Conservation (phyloP, 2,113 vertebrate genomes). For the Centropus unirufus region DNA sequence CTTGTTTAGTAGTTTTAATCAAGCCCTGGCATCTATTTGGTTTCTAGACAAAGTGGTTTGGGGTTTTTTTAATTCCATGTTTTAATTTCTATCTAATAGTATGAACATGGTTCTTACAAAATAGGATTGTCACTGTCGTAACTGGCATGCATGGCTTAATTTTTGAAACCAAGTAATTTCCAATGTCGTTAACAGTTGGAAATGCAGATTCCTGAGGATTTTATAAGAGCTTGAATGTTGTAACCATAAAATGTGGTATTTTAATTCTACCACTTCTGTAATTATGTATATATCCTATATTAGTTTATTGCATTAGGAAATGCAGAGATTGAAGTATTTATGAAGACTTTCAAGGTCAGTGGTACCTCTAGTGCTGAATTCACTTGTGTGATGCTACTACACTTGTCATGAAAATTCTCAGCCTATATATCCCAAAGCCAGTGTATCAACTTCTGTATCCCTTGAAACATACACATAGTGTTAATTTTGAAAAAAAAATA, state of each 20-base stretch:
- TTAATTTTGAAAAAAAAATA: neutral
- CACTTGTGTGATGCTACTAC: neutral
- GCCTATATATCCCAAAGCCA: neutral
- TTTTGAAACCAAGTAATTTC: neutral
- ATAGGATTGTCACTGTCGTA: neutral
- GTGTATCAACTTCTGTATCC: too few relatives aligned
- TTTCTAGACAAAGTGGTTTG: neutral
- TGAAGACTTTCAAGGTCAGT: neutral
- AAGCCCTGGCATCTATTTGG: accelerated
- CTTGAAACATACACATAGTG: neutral
- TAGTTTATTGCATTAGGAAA: neutral
- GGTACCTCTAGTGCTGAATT: neutral
- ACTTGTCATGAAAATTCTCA: neutral
- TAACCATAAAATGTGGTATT: neutral
- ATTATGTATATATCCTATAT: neutral
- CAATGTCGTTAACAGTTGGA: neutral
- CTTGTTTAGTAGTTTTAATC: neutral
- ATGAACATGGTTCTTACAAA: neutral
- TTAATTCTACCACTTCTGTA: neutral
- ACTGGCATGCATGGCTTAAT: neutral
- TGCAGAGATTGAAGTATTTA: neutral
- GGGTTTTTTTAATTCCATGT: neutral
- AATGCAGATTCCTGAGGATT: neutral
- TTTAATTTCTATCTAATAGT: neutral
- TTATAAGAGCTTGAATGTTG: neutral